These are phyloP conservation scores for Acanthis flammea DNA, from an alignment of 2,797 vertebrate species.

Conservation along the genomic window DNA sequence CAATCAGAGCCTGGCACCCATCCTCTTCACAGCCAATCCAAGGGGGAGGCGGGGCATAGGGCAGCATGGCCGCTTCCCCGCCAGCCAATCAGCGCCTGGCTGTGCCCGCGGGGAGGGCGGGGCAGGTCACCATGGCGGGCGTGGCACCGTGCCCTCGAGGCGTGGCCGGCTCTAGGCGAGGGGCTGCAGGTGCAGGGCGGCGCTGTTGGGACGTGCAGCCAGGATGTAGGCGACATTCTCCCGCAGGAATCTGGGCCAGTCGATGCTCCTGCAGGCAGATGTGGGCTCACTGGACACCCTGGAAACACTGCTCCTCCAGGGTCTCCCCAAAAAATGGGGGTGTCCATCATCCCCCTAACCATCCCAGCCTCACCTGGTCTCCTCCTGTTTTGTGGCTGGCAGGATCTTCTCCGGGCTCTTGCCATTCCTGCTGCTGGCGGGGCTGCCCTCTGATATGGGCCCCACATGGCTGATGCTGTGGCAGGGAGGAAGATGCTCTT, in stretches of 20 bases:
- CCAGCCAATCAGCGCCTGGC: background rate
- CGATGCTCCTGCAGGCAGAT: constrained; percentile 76
- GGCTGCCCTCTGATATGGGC: constrained; percentile 92
- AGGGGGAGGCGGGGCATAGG: background rate
- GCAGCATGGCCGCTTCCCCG: accelerated
- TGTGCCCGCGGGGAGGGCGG: background rate
- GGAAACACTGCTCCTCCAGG: accelerated
- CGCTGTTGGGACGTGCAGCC: constrained; percentile 91
- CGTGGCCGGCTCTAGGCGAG: constrained; percentile 71
- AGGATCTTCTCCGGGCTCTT: constrained; percentile 79
- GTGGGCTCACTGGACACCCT: accelerated
- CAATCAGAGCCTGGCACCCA: background rate
- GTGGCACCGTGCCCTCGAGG: background rate
- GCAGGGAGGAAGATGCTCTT: background rate
- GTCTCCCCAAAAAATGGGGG: accelerated
- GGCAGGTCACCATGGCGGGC: background rate
- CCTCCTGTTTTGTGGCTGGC: constrained; percentile 72
- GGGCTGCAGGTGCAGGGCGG: constrained; percentile 89
- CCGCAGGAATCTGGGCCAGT: constrained; percentile 87
- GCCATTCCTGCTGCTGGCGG: constrained; percentile 82
- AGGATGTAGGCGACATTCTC: constrained; percentile 90
- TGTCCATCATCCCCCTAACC: accelerated
- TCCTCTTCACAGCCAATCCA: background rate
- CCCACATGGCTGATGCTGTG: constrained; percentile 92
- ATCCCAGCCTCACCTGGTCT: constrained; percentile 79